phyloP scores from a whole-genome alignment of 2,113 vertebrate species.

The Lanius ludovicianus region DNA sequence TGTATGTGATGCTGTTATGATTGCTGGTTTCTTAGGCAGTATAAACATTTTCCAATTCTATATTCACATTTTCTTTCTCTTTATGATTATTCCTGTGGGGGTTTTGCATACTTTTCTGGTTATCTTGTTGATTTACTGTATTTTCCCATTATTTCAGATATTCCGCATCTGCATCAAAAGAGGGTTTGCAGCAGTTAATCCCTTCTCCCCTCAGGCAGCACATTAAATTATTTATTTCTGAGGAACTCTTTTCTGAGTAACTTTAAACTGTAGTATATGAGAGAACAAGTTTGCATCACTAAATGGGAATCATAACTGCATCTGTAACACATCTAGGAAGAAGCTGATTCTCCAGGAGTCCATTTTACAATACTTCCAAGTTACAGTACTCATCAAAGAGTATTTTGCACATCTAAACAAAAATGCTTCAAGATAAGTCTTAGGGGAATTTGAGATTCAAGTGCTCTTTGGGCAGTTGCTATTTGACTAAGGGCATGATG shows the following conservation, averaged over 20 bases:
- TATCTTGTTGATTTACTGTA: neutral
- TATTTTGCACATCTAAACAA: neutral
- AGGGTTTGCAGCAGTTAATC: neutral
- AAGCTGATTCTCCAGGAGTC: neutral
- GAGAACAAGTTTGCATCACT: neutral
- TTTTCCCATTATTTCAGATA: neutral
- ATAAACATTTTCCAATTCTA: neutral
- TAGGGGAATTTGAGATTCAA: neutral
- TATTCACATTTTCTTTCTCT: neutral
- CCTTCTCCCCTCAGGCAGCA: neutral
- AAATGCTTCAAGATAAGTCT: neutral
- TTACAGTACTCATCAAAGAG: neutral
- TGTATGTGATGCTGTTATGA: fast-evolving
- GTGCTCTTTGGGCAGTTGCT: neutral
- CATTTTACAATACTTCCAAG: neutral
- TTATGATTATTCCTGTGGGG: neutral
- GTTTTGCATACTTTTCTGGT: neutral
- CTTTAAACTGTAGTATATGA: neutral
- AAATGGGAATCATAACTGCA: neutral
- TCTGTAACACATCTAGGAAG: neutral
- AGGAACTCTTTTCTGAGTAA: neutral
- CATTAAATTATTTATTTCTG: neutral
- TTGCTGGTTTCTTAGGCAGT: neutral
- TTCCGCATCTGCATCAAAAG: neutral
- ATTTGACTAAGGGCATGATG: neutral